Evolutionary conservation across 2,888 invertebrate species (phyloP).

Genomic region (Ormyrus thymus): DNA sequence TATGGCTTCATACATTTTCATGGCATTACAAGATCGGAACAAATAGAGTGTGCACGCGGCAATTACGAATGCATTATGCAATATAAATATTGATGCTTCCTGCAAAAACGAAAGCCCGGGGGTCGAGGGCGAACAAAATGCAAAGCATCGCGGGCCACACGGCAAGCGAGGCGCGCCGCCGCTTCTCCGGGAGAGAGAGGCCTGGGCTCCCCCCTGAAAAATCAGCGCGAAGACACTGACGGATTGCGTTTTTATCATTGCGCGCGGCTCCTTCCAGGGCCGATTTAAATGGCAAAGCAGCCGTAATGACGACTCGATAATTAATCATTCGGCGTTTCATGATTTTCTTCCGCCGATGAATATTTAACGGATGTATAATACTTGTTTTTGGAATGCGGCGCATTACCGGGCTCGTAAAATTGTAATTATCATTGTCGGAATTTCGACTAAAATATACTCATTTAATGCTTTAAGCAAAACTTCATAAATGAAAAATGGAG

Average conservation of each 20-base stretch:
- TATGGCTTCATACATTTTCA: slow-evolving; percentile 74
- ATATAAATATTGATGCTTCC: slow-evolving; percentile 75
- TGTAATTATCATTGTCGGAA: too few species aligned
- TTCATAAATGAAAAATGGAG: slow-evolving; percentile 28
- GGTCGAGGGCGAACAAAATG: slow-evolving; percentile 66
- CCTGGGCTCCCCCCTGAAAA: slow-evolving; percentile 30
- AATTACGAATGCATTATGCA: slow-evolving; percentile 75
- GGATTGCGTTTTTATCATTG: slow-evolving; percentile 46
- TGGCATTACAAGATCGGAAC: slow-evolving; percentile 74
- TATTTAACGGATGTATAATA: too few species aligned
- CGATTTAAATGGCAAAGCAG: neutral
- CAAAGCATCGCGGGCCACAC: slow-evolving; percentile 63
- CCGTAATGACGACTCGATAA: too few species aligned
- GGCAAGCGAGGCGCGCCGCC: neutral
- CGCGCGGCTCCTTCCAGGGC: neutral
- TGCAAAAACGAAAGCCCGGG: slow-evolving; percentile 70
- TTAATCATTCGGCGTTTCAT: too few species aligned
- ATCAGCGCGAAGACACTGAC: slow-evolving; percentile 50
- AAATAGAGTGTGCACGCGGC: slow-evolving; percentile 74
- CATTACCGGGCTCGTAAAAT: too few species aligned
- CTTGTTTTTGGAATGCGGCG: too few species aligned
- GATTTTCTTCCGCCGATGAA: too few species aligned
- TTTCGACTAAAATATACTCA: neutral
- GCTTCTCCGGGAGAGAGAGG: too few species aligned
- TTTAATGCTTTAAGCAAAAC: neutral